A percentile compares a stretch with the other conserved stretches of the same genome.
Evolutionary conservation across 2,113 vertebrate genomes (phyloP).

Genomic region (Chloropsis hardwickii): DNA sequence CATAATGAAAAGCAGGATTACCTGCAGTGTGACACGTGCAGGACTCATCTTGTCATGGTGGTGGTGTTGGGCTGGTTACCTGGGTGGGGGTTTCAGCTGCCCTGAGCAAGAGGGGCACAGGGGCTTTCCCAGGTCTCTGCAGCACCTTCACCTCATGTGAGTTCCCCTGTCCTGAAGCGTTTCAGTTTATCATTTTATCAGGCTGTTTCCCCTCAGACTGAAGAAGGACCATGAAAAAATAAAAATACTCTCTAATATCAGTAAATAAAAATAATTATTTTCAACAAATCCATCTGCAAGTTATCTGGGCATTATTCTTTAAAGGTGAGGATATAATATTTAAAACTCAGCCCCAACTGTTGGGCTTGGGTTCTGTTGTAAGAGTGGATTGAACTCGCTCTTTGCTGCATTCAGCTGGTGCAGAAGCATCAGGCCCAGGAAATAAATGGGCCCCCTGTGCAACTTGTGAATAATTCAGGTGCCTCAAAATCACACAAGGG

Average conservation of each 20-base stretch:
- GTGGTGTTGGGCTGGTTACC: accelerated
- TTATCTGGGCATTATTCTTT: background rate
- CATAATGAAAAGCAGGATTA: slow-evolving; percentile 21
- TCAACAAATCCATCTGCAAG: background rate
- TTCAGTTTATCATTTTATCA: background rate
- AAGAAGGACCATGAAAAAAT: background rate
- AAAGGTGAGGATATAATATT: background rate
- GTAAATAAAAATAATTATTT: background rate
- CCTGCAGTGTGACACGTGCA: background rate
- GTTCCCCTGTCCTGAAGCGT: background rate
- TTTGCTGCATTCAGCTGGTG: background rate
- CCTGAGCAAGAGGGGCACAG: background rate
- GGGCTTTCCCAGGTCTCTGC: background rate
- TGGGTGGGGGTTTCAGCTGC: background rate
- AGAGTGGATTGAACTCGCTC: background rate
- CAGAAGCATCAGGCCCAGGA: background rate
- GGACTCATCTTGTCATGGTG: background rate
- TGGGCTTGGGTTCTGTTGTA: background rate
- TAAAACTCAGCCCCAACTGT: background rate
- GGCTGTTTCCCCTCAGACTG: background rate
- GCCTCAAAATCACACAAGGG: background rate
- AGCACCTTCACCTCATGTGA: background rate
- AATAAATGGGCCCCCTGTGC: background rate
- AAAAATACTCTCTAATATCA: background rate
- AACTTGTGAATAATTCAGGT: slow-evolving; percentile 35